These are phyloP conservation scores for Cololabis saira DNA, from an alignment of 2,113 vertebrate genomes.

Conservation along the genomic window DNA sequence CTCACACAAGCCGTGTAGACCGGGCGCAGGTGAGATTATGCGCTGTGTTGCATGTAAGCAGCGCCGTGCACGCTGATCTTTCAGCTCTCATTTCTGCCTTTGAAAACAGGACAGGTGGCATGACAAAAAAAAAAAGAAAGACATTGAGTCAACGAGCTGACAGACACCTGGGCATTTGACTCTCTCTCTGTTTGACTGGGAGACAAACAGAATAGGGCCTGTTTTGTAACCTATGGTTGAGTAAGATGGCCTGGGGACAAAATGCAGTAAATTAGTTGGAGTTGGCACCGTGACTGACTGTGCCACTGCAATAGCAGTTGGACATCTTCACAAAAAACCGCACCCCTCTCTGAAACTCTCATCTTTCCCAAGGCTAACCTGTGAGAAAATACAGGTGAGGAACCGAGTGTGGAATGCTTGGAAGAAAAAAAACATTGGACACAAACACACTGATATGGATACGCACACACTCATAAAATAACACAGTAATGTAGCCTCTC, in stretches of 20 bases:
- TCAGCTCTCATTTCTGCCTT: constrained; percentile 26
- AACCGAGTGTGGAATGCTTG: constrained; percentile 15
- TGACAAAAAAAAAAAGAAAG: constrained; percentile 16
- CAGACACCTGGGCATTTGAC: constrained; percentile 69
- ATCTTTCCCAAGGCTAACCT: constrained; percentile 60
- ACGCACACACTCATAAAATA: constrained; percentile 34
- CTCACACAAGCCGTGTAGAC: constrained; percentile 24
- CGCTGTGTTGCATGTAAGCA: constrained; percentile 38
- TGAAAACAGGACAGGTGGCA: constrained; percentile 50
- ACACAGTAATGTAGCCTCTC: constrained; percentile 44
- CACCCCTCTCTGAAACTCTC: constrained; percentile 52
- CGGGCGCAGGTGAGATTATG: constrained; percentile 20
- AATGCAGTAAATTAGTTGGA: constrained; percentile 70
- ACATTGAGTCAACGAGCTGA: constrained; percentile 28
- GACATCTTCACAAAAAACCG: constrained; percentile 63
- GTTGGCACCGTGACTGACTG: constrained; percentile 66
- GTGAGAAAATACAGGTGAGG: constrained; percentile 25
- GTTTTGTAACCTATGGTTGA: constrained; percentile 72
- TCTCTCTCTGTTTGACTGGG: constrained; percentile 33
- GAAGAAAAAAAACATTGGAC: constrained; percentile 8
- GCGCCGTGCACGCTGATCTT: constrained; percentile 18
- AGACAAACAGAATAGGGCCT: constrained; percentile 45
- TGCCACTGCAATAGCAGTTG: constrained; percentile 66
- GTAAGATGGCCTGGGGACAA: constrained; percentile 64
- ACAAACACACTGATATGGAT: constrained; percentile 47